Conservation (phyloP, 2,797 vertebrate genomes). For the Tauraco hartlaubi region DNA sequence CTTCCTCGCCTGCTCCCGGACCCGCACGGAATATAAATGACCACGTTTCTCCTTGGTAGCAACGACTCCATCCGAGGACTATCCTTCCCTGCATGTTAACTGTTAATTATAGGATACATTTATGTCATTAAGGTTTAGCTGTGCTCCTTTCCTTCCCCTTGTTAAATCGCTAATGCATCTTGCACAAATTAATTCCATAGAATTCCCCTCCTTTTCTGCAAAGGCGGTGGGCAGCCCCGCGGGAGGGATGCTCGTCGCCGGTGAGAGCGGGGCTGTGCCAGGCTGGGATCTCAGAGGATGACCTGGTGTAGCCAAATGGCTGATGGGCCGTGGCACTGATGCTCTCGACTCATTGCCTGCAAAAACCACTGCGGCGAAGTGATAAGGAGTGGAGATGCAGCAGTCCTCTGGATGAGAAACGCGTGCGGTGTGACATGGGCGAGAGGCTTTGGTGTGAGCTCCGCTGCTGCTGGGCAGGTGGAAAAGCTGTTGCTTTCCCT, state of each 20-base stretch:
- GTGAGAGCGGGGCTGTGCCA: not conserved
- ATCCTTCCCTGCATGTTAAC: conserved; percentile 11
- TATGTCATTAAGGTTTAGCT: conserved; percentile 16
- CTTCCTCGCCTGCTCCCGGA: not conserved
- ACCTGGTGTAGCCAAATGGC: rapidly evolving
- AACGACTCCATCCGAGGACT: not conserved
- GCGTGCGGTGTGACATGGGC: rapidly evolving
- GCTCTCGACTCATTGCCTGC: not conserved
- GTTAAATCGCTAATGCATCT: not conserved
- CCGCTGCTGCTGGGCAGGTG: rapidly evolving
- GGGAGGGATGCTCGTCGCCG: rapidly evolving
- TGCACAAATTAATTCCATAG: not conserved
- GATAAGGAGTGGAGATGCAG: rapidly evolving
- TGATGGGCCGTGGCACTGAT: rapidly evolving
- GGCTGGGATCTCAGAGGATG: not conserved
- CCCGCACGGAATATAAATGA: conserved; percentile 53
- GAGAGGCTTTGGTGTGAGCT: not conserved
- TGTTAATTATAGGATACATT: conserved; percentile 51
- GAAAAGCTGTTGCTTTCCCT: not conserved
- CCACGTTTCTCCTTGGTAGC: conserved; percentile 14
- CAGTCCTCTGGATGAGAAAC: no score
- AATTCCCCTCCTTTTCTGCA: not conserved
- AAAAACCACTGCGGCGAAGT: rapidly evolving
- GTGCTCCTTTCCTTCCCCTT: not conserved
- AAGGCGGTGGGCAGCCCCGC: rapidly evolving